phyloP scores from a whole-genome alignment of 2,113 vertebrate species.

The Ailuropoda melanoleuca region DNA sequence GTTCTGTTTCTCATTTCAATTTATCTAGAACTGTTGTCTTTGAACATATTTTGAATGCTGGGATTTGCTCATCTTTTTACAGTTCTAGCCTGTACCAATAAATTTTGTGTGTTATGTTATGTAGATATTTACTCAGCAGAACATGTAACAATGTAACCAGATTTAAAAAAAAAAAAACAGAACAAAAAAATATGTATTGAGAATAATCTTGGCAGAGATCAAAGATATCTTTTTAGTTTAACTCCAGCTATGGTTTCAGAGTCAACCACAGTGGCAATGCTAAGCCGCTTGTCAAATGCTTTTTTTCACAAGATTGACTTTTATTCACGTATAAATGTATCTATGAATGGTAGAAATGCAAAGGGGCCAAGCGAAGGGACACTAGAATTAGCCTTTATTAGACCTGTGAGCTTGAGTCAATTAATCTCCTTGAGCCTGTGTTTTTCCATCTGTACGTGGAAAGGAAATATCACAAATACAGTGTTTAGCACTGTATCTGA shows the following conservation, averaged over 20 bases:
- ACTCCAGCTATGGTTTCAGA: not conserved
- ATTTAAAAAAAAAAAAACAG: not conserved
- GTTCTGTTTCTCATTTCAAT: not conserved
- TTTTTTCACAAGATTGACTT: not conserved
- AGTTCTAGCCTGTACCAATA: not conserved
- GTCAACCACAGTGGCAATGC: not conserved
- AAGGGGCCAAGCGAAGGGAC: not conserved
- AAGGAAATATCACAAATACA: conserved; percentile 20
- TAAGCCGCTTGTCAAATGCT: not conserved
- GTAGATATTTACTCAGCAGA: not conserved
- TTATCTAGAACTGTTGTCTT: not conserved
- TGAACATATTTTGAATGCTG: not conserved
- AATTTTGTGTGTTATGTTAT: not conserved
- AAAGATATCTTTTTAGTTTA: not conserved
- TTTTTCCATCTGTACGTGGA: conserved; percentile 52
- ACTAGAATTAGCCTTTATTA: not conserved
- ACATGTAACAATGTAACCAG: not conserved
- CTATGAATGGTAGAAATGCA: not conserved
- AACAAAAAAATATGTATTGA: not conserved
- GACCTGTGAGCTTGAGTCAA: conserved; percentile 11
- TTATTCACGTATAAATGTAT: not conserved
- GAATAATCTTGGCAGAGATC: not conserved
- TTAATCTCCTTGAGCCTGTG: not conserved
- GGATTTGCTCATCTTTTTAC: not conserved
- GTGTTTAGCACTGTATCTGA: not conserved